A percentile compares a stretch with the other conserved stretches of the same genome.
phyloP scores from a whole-genome alignment of 92 coral and sea anemone genomes.

The Paragorgia papillata region DNA sequence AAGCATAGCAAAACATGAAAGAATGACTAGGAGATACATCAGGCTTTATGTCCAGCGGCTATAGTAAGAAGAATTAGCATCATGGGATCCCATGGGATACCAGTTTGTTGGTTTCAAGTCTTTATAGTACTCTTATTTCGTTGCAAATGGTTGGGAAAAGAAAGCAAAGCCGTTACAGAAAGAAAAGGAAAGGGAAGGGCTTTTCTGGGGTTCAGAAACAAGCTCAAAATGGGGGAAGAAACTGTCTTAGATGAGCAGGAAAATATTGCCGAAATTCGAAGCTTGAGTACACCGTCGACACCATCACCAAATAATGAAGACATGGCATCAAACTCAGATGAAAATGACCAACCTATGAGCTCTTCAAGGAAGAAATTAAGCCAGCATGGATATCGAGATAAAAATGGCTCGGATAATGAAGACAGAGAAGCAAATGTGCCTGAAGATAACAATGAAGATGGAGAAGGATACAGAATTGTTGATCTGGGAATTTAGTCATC shows the following conservation, averaged over 20 bases:
- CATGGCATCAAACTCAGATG: too few species aligned
- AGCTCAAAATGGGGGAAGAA: neutral
- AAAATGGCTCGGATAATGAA: too few species aligned
- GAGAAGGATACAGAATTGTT: constrained; percentile 40
- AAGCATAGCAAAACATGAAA: neutral
- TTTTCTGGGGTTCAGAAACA: neutral
- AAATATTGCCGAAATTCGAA: neutral
- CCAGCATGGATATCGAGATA: too few species aligned
- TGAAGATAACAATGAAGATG: neutral
- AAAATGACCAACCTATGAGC: constrained; percentile 7
- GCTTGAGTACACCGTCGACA: too few species aligned
- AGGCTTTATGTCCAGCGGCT: constrained; percentile 13
- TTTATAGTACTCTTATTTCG: too few species aligned
- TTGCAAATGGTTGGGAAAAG: constrained; percentile 16
- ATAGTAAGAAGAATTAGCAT: neutral
- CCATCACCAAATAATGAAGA: neutral
- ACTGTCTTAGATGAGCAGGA: neutral
- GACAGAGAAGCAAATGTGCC: too few species aligned
- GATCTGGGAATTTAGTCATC: constrained; percentile 36
- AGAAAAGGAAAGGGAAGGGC: too few species aligned
- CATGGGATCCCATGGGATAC: neutral
- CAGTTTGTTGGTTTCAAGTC: too few species aligned
- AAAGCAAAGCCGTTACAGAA: too few species aligned
- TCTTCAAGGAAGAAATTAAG: constrained; percentile 30
- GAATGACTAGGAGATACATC: neutral